Conservation (phyloP, 2,113 vertebrate species). For the Grammomys surdaster region DNA sequence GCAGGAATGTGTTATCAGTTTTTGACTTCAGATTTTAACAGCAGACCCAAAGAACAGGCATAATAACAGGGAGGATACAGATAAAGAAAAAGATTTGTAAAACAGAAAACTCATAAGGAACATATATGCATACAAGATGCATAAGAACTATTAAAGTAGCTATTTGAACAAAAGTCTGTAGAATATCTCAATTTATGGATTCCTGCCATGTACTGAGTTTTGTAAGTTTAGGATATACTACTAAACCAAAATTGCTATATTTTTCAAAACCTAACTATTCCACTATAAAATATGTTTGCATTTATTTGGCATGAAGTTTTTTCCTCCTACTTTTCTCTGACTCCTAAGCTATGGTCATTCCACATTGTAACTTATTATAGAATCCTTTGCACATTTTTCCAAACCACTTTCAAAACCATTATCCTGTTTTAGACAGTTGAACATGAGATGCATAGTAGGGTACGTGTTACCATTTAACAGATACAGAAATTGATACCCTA, state of each 20-base stretch:
- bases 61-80: background rate
- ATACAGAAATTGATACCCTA: conserved; percentile 24
- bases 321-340: background rate
- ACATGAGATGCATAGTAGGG: background rate
- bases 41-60: conserved; percentile 37
- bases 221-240: background rate
- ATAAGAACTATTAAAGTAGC: background rate
- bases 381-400: background rate
- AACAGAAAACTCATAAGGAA: background rate
- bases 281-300: background rate
- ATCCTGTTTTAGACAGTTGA: conserved; percentile 29
- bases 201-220: background rate
- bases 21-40: conserved; percentile 45
- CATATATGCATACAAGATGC: background rate
- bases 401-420: conserved; percentile 44
- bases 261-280: background rate
- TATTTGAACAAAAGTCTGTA: background rate
- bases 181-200: background rate
- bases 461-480: conserved; percentile 50
- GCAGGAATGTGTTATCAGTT: conserved; percentile 10
- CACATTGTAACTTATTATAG: background rate
- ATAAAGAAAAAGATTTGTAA: conserved; percentile 41
- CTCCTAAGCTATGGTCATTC: background rate
- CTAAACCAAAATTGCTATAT: background rate
- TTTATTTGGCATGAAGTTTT: conserved; percentile 48